Evolutionary conservation across 2,797 vertebrate species (phyloP).

Genomic region (Phalloptychus januarius): DNA sequence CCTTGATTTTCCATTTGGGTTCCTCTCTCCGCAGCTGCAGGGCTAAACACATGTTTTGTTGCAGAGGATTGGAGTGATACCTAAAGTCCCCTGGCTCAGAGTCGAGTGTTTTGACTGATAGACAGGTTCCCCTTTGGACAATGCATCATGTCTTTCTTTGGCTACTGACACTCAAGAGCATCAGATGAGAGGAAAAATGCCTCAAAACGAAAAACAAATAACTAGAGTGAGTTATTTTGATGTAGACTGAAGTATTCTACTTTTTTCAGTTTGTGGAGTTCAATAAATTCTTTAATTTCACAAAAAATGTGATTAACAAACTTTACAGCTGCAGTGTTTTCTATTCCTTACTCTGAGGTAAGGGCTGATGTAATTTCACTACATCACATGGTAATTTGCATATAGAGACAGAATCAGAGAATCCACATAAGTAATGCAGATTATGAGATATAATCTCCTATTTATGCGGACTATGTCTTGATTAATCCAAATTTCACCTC

Average conservation of each 20-base stretch:
- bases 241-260: constrained; percentile 19
- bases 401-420: background rate
- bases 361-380: constrained; percentile 8
- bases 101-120: constrained; percentile 64
- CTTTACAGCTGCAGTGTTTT: background rate
- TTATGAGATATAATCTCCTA: background rate
- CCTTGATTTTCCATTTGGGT: constrained; percentile 69
- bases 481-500: background rate
- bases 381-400: background rate
- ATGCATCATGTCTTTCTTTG: constrained; percentile 46
- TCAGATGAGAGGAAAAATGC: constrained; percentile 43
- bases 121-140: constrained; percentile 62
- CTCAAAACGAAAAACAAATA: constrained; percentile 36
- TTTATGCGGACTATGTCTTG: background rate
- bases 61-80: constrained; percentile 47
- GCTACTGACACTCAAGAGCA: constrained; percentile 31
- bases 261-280: background rate
- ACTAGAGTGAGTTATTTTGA: constrained; percentile 46
- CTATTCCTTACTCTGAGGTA: background rate
- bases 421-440: background rate
- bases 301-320: background rate
- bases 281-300: constrained; percentile 1
- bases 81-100: constrained; percentile 63
- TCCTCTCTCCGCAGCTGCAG: constrained; percentile 66
- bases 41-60: constrained; percentile 65